Evolutionary conservation across 2,113 vertebrate genomes (phyloP).

Genomic region (Tupaia tana): DNA sequence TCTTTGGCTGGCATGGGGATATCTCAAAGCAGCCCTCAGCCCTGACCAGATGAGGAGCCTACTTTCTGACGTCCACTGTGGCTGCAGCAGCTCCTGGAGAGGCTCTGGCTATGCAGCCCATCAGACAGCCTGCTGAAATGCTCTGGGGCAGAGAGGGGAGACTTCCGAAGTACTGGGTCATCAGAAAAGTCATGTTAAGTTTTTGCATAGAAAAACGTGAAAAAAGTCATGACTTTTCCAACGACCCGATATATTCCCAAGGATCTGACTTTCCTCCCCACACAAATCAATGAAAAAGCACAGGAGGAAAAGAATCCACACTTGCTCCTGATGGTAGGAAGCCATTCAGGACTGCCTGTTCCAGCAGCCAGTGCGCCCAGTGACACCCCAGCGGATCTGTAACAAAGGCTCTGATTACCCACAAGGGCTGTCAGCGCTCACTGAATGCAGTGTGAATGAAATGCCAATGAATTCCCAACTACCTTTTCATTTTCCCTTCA

Average conservation of each 20-base stretch:
- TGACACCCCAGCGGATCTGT: conserved; percentile 62
- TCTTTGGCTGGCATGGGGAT: neutral
- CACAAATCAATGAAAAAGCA: conserved; percentile 56
- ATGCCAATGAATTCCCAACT: conserved; percentile 65
- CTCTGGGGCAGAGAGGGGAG: neutral
- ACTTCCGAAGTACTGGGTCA: neutral
- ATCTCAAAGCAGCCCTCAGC: neutral
- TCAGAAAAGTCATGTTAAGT: no score
- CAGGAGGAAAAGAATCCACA: neutral
- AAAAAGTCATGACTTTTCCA: no score
- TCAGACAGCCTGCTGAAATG: neutral
- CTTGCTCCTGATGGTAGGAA: neutral
- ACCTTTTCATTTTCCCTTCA: conserved; percentile 69
- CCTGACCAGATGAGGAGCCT: neutral
- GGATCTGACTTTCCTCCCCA: neutral
- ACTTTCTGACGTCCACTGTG: neutral
- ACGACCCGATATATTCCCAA: neutral
- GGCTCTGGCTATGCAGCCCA: neutral
- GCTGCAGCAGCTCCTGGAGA: neutral
- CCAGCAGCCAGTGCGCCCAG: neutral
- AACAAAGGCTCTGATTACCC: conserved; percentile 77
- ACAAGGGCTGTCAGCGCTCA: neutral
- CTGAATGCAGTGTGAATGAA: conserved; percentile 51
- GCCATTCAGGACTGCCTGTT: neutral
- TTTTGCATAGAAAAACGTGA: no score